Conservation (phyloP, 2,797 vertebrate species). For the Macropus fuliginosus region DNA sequence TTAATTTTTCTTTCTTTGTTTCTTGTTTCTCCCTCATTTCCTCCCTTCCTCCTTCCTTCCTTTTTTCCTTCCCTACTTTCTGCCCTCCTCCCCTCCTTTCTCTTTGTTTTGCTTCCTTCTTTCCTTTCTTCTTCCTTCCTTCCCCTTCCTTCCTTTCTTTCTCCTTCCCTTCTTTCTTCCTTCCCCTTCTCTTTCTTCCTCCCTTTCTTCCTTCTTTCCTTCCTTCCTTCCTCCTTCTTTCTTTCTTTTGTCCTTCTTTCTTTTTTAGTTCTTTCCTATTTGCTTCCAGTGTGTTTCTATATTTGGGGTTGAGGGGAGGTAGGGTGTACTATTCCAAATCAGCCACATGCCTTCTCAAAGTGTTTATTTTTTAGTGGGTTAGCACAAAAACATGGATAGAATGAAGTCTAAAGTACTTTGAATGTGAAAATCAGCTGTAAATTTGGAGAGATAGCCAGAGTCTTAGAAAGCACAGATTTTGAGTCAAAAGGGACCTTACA, state of each 20-base stretch:
- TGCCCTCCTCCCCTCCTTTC: not conserved
- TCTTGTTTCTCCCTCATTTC: too few species aligned
- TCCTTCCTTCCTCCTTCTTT: accelerated
- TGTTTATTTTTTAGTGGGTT: not conserved
- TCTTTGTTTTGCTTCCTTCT: accelerated
- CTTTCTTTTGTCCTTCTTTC: too few species aligned
- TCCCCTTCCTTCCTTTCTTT: accelerated
- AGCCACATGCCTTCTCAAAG: not conserved
- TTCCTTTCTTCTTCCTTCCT: not conserved
- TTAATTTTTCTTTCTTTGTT: not conserved
- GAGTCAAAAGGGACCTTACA: not conserved
- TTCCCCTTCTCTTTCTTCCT: accelerated
- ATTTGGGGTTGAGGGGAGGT: not conserved
- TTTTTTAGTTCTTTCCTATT: not conserved
- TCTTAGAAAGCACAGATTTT: not conserved
- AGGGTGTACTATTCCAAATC: not conserved
- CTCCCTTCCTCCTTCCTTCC: not conserved
- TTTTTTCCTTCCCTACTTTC: accelerated
- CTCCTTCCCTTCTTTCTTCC: accelerated
- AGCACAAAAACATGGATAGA: not conserved
- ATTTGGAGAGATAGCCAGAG: not conserved
- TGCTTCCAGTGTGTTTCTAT: not conserved
- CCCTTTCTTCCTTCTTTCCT: accelerated
- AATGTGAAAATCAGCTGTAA: not conserved
- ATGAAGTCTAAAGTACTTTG: not conserved